Conservation (phyloP, 2,888 invertebrate genomes). For the Nebria salina region DNA sequence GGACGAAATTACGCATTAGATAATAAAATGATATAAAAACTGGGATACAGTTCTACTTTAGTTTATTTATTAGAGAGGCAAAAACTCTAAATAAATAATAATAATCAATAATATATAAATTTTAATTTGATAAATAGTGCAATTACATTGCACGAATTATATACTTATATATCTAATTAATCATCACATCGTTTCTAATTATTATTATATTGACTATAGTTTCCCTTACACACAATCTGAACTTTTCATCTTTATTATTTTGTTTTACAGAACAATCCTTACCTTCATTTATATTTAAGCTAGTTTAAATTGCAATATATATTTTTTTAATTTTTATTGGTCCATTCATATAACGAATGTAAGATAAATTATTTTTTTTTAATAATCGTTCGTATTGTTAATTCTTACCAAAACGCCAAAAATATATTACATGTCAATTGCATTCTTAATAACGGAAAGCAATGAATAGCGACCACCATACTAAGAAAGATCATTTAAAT, state of each 20-base stretch:
- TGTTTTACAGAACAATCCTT: neutral
- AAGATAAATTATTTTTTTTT: slow-evolving; percentile 20
- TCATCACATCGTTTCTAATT: slow-evolving; percentile 44
- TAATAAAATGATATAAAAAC: slow-evolving; percentile 15
- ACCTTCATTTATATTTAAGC: neutral
- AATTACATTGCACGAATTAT: slow-evolving; percentile 36
- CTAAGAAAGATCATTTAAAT: too few species aligned
- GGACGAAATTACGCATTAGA: slow-evolving; percentile 25
- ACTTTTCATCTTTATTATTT: neutral
- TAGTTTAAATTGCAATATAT: neutral
- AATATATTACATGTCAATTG: neutral
- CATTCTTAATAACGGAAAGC: too few species aligned
- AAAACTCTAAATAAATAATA: slow-evolving; percentile 21
- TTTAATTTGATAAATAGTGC: slow-evolving; percentile 34
- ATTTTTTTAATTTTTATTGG: slow-evolving; percentile 24
- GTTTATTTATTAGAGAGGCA: slow-evolving; percentile 30
- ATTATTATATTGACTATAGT: slow-evolving; percentile 46
- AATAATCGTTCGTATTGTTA: neutral
- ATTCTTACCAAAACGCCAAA: neutral
- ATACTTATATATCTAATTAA: slow-evolving; percentile 31
- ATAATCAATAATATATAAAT: slow-evolving; percentile 28
- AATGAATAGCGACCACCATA: too few species aligned
- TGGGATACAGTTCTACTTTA: neutral
- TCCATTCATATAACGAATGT: slow-evolving; percentile 47
- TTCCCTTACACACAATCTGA: slow-evolving; percentile 40